Base-by-base conservation (phyloP, 2,797 vertebrate genomes). In the Falco peregrinus region DNA sequence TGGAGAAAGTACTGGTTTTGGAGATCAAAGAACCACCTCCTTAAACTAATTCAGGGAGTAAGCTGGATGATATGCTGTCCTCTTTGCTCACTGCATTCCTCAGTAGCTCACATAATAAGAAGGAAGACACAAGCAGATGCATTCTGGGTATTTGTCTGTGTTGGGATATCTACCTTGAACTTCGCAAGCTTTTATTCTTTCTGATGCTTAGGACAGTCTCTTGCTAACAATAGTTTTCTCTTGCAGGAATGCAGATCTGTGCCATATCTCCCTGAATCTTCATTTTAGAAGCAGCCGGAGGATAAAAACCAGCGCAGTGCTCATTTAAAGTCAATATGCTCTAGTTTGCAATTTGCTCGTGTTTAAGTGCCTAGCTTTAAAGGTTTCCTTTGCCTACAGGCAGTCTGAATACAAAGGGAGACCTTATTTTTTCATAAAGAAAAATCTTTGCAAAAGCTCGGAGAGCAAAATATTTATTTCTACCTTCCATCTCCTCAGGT, bases 281-380 rank as follows among this genome's bases (percentile, higher is more conserved):
- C 63, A 25, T 96, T 95, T 96, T 89, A 84, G 86, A 91, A 96
- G 59, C 87, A 87, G 64, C 50, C n/a, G 76, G 76, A 90, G 95
- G 79, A 95, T 92, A 84, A 89, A 95, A 93, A 51, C 54, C 11
- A 77, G 59, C 3, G 0, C 73, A 75, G 31, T 3, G 10, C 75
- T 97, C 77, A 64, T 96, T 96, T 95, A 74, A 96, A 97, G 86
- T 82, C 90, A 93, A 88, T 87, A 53, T 90, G 93, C 85, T 88
- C 73, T 63, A 75, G 56, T 91, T 93, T 92, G 87, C 71, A 89
- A 84, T 95, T 93, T 87, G 61, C 56, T 96, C 50, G 7, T 87
- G 41, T 95, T 70, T 87, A 95, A 95, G 83, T 84, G 56, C 80
- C 87, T 54, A 29, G 75, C 83, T 97, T 96, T 93, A 94, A 96